Base-by-base conservation (phyloP, 2,113 vertebrate genomes). In the Cyphomyrus discorhynchus region DNA sequence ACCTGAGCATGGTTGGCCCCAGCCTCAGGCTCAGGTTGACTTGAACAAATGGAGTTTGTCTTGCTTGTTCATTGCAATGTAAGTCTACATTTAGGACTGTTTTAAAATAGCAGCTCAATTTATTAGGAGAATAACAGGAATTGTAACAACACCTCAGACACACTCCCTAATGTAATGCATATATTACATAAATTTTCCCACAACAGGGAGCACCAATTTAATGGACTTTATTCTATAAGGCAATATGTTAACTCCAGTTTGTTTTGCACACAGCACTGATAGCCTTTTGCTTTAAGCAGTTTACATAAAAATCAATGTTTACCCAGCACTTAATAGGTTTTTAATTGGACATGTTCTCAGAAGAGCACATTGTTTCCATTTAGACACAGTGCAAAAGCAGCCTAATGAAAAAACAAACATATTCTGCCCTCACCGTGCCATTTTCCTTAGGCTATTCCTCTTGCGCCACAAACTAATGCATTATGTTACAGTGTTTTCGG, bases 331-430 rank as follows among this genome's bases (percentile, higher is more conserved):
- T 77, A 50, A 74, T 88, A 3, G 46, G 46, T 49, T 86, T 89
- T 74, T 50, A 77, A 88, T 77, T 19, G 88, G 58, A 49, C 62
- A 77, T 62, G n/a, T 85, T 86, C 46, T 86, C 84, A 89, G n/a
- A 80, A 42, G 62, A 88, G 46, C 42, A 70, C 27, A 47, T 74
- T 31, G 58, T 50, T 88, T 77, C 15, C n/a, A 70, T 42, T 62
- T 58, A 88, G 56, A 42, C 56, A 58, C 19, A 56, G 39, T 88
- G 24, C 56, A 82, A 88, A 80, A 77, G 77, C 56, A 77, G 17
- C 58, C 66, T 77, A 47, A 77, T 77, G 42, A 88, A 88, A 70
- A 89, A 89, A 31, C 15, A 89, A 77, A 88, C 21, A n/a, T 50
- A 31, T 66, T 88, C 46, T 80, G 49, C 45, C 45, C 27, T 89